Percentiles rank a stretch among this genome's conserved stretches.
Evolutionary conservation across 2,888 invertebrate genomes (phyloP).

Genomic region (Graphium colonna): DNA sequence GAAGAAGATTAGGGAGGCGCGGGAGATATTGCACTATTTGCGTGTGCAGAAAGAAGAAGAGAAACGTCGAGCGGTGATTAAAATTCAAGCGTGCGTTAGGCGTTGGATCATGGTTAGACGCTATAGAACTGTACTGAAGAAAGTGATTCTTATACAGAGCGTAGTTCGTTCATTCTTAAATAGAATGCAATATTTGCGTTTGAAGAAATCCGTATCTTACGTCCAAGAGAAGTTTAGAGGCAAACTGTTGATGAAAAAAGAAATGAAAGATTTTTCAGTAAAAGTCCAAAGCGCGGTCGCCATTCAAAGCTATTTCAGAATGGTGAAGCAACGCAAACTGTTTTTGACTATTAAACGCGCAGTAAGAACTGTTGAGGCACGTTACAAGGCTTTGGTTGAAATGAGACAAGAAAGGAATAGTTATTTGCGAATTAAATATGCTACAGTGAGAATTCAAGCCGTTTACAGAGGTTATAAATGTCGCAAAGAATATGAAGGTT

Average conservation of each 20-base stretch:
- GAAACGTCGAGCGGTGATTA: slow-evolving; percentile 43
- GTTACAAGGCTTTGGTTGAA: slow-evolving; percentile 47
- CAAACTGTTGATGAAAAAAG: slow-evolving; percentile 52
- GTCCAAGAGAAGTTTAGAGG: slow-evolving; percentile 64
- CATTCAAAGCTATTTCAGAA: slow-evolving; percentile 69
- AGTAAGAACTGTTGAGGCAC: slow-evolving; percentile 41
- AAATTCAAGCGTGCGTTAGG: slow-evolving; percentile 51
- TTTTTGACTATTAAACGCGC: slow-evolving; percentile 46
- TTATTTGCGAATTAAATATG: slow-evolving; percentile 47
- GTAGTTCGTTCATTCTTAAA: slow-evolving; percentile 46
- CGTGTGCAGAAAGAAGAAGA: slow-evolving; percentile 42
- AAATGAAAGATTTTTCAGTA: slow-evolving; percentile 42
- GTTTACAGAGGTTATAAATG: slow-evolving; percentile 62
- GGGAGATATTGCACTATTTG: slow-evolving; percentile 39
- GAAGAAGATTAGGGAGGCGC: slow-evolving; percentile 48
- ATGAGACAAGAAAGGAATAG: slow-evolving; percentile 52
- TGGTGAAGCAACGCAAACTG: slow-evolving; percentile 40
- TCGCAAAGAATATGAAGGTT: slow-evolving; percentile 50
- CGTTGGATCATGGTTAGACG: slow-evolving; percentile 53
- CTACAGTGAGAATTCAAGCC: slow-evolving; percentile 67
- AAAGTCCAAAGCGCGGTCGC: slow-evolving; percentile 44
- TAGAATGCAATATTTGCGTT: slow-evolving; percentile 42
- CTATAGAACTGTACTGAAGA: slow-evolving; percentile 40
- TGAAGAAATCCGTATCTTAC: slow-evolving; percentile 42
- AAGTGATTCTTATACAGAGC: slow-evolving; percentile 50